Evolutionary conservation across 2,113 vertebrate genomes (phyloP), one percentile per base, ranked within the genome.

Genomic region (Craseonycteris thonglongyai): DNA sequence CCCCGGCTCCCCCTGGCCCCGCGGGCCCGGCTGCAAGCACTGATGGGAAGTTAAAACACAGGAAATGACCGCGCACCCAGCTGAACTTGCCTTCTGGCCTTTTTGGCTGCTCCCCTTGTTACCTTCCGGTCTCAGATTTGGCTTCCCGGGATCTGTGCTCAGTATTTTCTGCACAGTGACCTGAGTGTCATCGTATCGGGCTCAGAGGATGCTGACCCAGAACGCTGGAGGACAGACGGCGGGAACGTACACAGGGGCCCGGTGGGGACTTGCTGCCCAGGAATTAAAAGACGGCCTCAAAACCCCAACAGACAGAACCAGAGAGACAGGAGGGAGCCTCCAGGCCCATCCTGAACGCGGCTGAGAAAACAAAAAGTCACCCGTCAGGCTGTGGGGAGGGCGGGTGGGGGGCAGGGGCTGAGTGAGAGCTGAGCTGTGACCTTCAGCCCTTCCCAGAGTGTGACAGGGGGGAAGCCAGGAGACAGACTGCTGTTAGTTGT

Each of bases 41-140:
- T 15, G 22, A 61, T 79, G 47, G 76, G 63, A 82, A 79, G 35
- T 61, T 49, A 10, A 81, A 59, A 94, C 38, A 85, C 91, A 96
- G 96, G 95, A 97, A 97, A 79, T 88, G 86, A 79, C n/a, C 21
- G 5, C 42, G 51, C 85, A 71, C 92, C 94, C 49, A 38, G 71
- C 85, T 90, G 94, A 95, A 82, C 97, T 92, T 4, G 47, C 45
- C 42, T 42, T 79, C 90, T 90, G 84, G 69, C 72, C 21, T 54
- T 92, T 72, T 63, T 94, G 93, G 94, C 95, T 78, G 94, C 93
- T 90, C 88, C 38, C 28, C n/a, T 68, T 68, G 30, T 78, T 54
- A 45, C 85, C 88, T 96, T 96, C 88, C 88, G 51, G 93, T 78
- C 63, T 56, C 15, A 63, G 63, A 30, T n/a, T 65, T 59, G 87